A percentile compares a stretch with the other conserved stretches of the same genome.
Evolutionary conservation across 2,888 invertebrate genomes (phyloP).

Genomic region (Bursaphelenchus okinawaensis): DNA sequence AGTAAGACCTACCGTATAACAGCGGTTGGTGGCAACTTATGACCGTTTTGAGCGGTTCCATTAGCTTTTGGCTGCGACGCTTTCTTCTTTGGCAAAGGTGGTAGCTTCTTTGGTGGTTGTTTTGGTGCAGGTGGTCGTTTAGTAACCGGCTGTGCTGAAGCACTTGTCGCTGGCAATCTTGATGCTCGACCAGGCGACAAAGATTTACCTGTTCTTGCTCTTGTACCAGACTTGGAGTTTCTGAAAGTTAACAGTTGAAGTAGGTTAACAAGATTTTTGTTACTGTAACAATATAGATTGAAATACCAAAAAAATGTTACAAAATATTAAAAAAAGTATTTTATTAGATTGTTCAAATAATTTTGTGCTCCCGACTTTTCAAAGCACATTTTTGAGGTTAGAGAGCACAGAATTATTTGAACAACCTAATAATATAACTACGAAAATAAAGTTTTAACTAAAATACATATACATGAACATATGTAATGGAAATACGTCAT

Average conservation of each 20-base stretch:
- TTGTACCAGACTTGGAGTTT: conserved; percentile 19
- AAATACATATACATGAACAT: too few relatives aligned
- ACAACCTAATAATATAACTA: too few relatives aligned
- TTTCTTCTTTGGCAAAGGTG: conserved; percentile 7
- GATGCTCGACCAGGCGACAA: conserved; percentile 22
- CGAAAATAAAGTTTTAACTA: too few relatives aligned
- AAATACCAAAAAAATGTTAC: too few relatives aligned
- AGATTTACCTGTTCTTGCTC: conserved; percentile 31
- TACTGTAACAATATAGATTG: too few relatives aligned
- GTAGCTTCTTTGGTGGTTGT: conserved; percentile 21
- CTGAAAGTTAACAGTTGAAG: conserved; percentile 14
- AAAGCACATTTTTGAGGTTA: too few relatives aligned
- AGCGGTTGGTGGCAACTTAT: conserved; percentile 23
- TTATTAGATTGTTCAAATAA: too few relatives aligned
- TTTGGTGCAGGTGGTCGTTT: background rate
- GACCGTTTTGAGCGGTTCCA: background rate
- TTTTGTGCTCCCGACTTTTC: too few relatives aligned
- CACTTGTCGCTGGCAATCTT: background rate
- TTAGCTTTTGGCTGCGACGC: background rate
- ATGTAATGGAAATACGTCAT: too few relatives aligned
- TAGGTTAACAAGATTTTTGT: too few relatives aligned
- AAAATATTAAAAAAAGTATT: too few relatives aligned
- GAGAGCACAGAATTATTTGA: too few relatives aligned
- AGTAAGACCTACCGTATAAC: conserved; percentile 4
- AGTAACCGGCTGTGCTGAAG: conserved; percentile 6